Evolutionary conservation across 1,140 invertebrate genomes (phyloP).

Genomic region (Hyles euphorbiae): DNA sequence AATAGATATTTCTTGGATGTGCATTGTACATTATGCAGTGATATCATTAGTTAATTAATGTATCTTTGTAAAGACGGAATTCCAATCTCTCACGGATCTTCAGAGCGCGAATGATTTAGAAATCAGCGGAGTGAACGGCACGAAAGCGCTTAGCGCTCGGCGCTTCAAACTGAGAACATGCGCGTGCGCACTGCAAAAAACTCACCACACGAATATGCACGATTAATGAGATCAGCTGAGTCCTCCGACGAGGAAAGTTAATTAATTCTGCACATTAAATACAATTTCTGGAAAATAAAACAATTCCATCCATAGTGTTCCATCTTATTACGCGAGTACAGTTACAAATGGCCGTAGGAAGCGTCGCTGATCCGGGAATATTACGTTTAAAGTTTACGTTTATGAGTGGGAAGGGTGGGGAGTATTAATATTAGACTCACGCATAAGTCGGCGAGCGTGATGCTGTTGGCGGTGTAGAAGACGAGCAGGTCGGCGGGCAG

Average conservation of each 20-base stretch:
- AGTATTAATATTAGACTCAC: conserved; percentile 78
- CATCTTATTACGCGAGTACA: background rate
- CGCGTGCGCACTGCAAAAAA: conserved; percentile 31
- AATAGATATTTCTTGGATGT: no score
- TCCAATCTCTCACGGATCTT: conserved; percentile 57
- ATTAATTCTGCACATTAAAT: conserved; percentile 21
- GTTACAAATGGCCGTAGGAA: no score
- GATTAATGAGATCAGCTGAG: conserved; percentile 54
- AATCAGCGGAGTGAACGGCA: conserved; percentile 32
- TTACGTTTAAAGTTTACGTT: no score
- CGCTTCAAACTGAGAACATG: conserved; percentile 24
- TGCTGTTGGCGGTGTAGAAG: conserved; percentile 94
- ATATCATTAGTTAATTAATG: conserved; percentile 23
- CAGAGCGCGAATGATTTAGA: conserved; percentile 34
- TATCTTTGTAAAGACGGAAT: conserved; percentile 48
- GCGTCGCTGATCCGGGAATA: no score
- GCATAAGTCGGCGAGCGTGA: conserved; percentile 87
- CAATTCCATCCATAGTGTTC: background rate
- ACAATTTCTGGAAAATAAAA: no score
- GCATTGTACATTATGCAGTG: background rate
- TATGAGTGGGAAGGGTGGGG: no score
- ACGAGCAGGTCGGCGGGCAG: conserved; percentile 88
- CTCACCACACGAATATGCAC: conserved; percentile 31
- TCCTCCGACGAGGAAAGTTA: conserved; percentile 35
- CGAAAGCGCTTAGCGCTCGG: conserved; percentile 24